These are phyloP conservation scores for Sebastiscus albofasciatus DNA, from an alignment of 2,797 vertebrate genomes.

Conservation along the genomic window DNA sequence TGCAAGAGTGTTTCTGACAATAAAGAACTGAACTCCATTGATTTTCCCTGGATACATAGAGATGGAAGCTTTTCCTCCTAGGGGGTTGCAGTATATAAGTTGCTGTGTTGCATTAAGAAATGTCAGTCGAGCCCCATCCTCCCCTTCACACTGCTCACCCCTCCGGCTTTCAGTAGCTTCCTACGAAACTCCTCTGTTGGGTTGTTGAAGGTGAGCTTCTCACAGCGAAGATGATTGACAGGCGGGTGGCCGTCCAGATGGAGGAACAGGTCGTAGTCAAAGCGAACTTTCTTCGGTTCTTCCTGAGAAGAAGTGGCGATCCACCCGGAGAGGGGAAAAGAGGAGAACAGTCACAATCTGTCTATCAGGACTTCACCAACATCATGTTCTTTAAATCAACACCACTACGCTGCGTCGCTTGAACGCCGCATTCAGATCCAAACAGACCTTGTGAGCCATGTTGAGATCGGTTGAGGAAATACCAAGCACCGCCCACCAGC, in stretches of 20 bases:
- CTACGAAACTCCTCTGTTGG: conserved; percentile 96
- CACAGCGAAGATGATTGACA: conserved; percentile 98
- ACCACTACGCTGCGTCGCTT: background rate
- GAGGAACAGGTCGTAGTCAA: conserved; percentile 99
- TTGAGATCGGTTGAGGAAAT: too few relatives aligned
- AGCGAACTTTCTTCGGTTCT: conserved; percentile 99
- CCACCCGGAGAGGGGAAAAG: background rate
- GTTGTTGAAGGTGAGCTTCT: conserved; percentile 99
- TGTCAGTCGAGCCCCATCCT: background rate
- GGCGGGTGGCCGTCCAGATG: conserved; percentile 98
- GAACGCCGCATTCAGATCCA: background rate
- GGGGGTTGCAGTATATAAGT: background rate
- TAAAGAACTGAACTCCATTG: background rate
- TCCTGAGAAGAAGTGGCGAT: conserved; percentile 81
- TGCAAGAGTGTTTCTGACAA: background rate
- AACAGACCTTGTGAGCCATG: background rate
- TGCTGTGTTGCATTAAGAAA: background rate
- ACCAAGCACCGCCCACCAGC: too few relatives aligned
- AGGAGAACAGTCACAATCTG: conserved; percentile 5
- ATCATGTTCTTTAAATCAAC: background rate
- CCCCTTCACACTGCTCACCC: conserved; percentile 81
- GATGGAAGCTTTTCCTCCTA: background rate
- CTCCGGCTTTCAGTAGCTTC: conserved; percentile 97
- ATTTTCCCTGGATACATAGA: background rate
- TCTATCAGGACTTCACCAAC: background rate